A percentile compares a stretch with the other conserved stretches of the same genome.
phyloP scores from a whole-genome alignment of 64 coral and sea anemone species.

The Pachyseris speciosa region DNA sequence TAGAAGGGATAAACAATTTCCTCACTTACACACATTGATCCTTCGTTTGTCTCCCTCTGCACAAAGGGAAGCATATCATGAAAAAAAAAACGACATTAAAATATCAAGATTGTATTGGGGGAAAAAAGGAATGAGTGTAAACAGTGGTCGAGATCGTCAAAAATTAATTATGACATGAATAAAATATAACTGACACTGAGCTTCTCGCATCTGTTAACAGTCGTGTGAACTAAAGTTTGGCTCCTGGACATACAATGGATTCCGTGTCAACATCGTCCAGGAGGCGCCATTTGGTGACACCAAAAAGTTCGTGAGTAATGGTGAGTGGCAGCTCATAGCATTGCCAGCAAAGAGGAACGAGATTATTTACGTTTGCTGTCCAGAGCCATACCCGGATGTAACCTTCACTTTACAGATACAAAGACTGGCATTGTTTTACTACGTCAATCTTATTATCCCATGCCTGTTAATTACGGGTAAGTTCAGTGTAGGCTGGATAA shows the following conservation, averaged over 20 bases:
- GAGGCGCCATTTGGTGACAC: constrained; percentile 48
- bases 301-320: constrained; percentile 73
- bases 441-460: constrained; percentile 82
- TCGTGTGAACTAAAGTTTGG: constrained; percentile 84
- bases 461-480: constrained; percentile 63
- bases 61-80: no score
- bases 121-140: no score
- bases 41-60: no score
- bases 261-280: constrained; percentile 60
- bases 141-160: no score
- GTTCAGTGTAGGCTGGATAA: no score
- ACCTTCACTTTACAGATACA: constrained; percentile 76
- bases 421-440: constrained; percentile 74
- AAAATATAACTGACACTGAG: no score
- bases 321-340: constrained; percentile 81
- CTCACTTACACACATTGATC: no score
- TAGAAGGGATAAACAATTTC: no score
- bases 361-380: constrained; percentile 75
- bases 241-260: constrained; percentile 92
- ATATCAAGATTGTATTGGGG: no score
- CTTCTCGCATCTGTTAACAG: no score
- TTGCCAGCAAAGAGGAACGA: constrained; percentile 77
- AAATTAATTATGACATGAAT: no score
- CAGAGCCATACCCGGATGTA: constrained; percentile 92
- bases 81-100: no score